Evolutionary conservation across 2,888 invertebrate genomes (phyloP), one percentile per base, ranked within the genome.

Genomic region (Zaprionus lineosus): DNA sequence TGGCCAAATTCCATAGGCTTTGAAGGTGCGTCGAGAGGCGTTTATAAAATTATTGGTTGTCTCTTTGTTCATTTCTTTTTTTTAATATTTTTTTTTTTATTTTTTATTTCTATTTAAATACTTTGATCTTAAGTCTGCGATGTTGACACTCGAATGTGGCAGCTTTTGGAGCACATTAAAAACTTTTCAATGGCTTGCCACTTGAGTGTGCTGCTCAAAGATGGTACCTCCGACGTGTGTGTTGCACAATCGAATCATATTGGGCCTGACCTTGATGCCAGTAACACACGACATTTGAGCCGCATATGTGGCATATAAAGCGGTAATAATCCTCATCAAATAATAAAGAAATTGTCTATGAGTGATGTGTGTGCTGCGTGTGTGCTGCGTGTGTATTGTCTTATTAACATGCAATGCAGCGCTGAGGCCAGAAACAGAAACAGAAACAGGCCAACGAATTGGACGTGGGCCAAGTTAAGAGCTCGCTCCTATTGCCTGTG

Each of bases 401-500:
- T 28, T 46, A 72, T 69, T 72, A 57, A 69, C 69, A 77, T 61
- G 67, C 71, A 63, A 29, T 51, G 40, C 60, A 19, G 51, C 36
- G 55, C 36, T 58, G 48, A 7, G 44, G 44, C 48, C 58, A 58
- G 58, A 39, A 68, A 52, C 47, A 65, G 58, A 39, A 68, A 52
- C 47, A 65, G 61, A 64, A 69, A 67, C 56, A 63, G 72, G 69
- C 65, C 71, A 74, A 55, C 56, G 26, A 61, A 67, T 44, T 69
- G 59, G 19, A 63, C 47, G 26, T n/a, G n/a, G 29, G 62, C 59
- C 55, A 58, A 61, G 52, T 50, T 37, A 36, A 59, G 62, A 55
- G 57, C 40, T 24, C 3, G 33, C 14, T 33, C 12, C 34, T 48
- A 28, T 37, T 26, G 37, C 36, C 19, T 29, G 19, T 37, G 16